Conservation (phyloP, 2,797 vertebrate species). For the Chloroceryle amazona region DNA sequence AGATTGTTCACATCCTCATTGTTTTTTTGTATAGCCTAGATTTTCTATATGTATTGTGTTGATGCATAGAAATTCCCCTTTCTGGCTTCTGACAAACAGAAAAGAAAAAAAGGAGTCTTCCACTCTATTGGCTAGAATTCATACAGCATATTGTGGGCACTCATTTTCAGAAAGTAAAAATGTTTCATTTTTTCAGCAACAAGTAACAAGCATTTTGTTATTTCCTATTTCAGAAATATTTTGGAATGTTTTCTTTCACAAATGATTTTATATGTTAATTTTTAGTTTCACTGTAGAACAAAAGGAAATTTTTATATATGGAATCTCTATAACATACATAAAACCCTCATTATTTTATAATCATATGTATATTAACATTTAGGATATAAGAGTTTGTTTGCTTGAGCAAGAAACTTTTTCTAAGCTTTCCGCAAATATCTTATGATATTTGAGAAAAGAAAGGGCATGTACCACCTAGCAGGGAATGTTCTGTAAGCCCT, state of each 20-base stretch:
- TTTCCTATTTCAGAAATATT: neutral
- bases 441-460: neutral
- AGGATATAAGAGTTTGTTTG: neutral
- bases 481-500: neutral
- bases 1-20: neutral
- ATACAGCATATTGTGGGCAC: neutral
- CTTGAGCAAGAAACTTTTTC: neutral
- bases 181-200: rapidly evolving
- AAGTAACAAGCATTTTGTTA: neutral
- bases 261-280: neutral
- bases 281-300: neutral
- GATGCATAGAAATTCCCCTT: neutral
- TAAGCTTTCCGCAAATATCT: neutral
- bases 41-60: neutral
- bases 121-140: neutral
- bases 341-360: neutral
- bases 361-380: neutral
- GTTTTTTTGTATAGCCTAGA: neutral
- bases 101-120: neutral
- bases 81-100: neutral
- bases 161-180: neutral
- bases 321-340: neutral
- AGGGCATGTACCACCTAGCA: neutral
- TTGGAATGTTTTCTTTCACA: neutral
- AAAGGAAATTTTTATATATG: neutral